Percentiles rank a stretch among this genome's conserved stretches.
Evolutionary conservation across 2,797 vertebrate species (phyloP).

Genomic region (Dermochelys coriacea): DNA sequence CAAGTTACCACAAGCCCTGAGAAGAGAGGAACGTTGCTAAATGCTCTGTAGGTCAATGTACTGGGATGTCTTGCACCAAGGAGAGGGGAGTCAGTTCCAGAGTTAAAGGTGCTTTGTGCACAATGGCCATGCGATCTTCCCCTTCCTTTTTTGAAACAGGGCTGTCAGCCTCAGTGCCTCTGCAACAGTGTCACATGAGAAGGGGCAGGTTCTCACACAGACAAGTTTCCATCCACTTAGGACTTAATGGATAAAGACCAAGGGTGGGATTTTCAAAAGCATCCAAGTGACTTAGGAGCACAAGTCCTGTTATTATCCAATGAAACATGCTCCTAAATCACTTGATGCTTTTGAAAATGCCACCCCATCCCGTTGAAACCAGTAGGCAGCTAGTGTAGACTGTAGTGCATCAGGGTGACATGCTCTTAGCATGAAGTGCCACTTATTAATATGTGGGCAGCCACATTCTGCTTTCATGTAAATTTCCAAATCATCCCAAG

Average conservation of each 20-base stretch:
- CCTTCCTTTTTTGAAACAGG: slow-evolving; percentile 20
- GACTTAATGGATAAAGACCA: accelerated
- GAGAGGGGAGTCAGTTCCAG: background rate
- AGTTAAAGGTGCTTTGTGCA: slow-evolving; percentile 60
- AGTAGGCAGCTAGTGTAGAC: background rate
- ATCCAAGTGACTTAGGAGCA: background rate
- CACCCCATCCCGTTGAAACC: background rate
- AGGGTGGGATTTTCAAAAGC: background rate
- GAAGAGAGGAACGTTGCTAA: background rate
- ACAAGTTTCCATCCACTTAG: background rate
- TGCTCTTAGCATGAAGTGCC: background rate
- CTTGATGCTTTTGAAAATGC: background rate
- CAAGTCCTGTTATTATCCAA: background rate
- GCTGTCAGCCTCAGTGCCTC: slow-evolving; percentile 13
- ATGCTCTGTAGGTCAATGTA: slow-evolving; percentile 72
- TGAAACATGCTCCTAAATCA: background rate
- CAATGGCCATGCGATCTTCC: slow-evolving; percentile 60
- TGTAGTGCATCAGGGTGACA: background rate
- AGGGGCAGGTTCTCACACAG: slow-evolving; percentile 2
- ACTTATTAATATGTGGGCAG: background rate
- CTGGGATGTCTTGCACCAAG: slow-evolving; percentile 51
- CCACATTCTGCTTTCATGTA: background rate
- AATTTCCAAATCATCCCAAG: background rate
- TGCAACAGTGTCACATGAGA: background rate
- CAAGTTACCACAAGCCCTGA: background rate